Percentiles rank a stretch among this genome's conserved stretches.
Conservation (phyloP, 2,888 invertebrate species). For the Phorcus lineatus region DNA sequence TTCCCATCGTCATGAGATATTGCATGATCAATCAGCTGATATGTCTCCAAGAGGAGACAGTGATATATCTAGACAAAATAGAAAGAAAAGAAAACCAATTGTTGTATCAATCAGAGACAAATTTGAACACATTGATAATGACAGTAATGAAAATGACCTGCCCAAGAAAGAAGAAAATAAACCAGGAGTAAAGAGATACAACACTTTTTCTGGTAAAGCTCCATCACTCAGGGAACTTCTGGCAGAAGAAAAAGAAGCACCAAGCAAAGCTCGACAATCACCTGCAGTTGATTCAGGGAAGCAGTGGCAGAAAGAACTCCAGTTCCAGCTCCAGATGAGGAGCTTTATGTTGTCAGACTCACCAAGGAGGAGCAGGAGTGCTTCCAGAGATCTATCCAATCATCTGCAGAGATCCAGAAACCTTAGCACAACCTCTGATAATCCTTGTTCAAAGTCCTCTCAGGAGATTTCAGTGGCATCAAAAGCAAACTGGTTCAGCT, state of each 20-base stretch:
- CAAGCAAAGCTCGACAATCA: not conserved
- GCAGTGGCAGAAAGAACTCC: not conserved
- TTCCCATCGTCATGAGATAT: not conserved
- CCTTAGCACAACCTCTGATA: not conserved
- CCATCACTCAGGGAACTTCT: not conserved
- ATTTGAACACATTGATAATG: not conserved
- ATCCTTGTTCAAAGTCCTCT: not conserved
- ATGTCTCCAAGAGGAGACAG: not conserved
- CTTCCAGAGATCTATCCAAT: not conserved
- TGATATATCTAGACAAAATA: not conserved
- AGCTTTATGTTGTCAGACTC: not conserved
- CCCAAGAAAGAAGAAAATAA: not conserved
- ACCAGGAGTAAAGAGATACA: not conserved
- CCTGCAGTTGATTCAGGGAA: not conserved
- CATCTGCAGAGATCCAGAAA: not conserved
- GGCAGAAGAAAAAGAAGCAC: not conserved
- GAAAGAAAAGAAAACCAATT: not conserved
- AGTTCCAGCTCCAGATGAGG: not conserved
- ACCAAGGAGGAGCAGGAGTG: slow-evolving; percentile 9
- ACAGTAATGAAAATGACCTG: not conserved
- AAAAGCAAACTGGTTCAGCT: not conserved
- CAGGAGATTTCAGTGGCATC: not conserved
- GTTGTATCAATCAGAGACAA: not conserved
- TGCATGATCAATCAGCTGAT: not conserved
- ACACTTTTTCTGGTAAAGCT: not conserved